phyloP scores from a whole-genome alignment of 1,140 invertebrate species.

The Philaenus spumarius region DNA sequence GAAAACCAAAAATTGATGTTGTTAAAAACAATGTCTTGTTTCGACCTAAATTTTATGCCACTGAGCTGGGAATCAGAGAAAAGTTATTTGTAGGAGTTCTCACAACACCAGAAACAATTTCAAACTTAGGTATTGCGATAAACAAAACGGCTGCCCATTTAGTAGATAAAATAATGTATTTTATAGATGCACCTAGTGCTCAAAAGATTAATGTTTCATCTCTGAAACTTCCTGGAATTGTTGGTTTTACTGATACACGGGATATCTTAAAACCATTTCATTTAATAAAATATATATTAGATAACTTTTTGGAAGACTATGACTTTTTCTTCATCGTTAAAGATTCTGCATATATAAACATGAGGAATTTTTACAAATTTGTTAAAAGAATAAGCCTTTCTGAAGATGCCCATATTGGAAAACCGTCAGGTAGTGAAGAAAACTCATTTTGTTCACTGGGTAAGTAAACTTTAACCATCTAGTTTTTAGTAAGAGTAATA shows the following conservation, averaged over 20 bases:
- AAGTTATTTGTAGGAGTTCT: conserved; percentile 83
- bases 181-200: conserved; percentile 61
- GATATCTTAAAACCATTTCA: conserved; percentile 71
- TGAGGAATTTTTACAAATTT: conserved; percentile 56
- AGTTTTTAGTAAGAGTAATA: no score
- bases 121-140: conserved; percentile 61
- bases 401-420: conserved; percentile 70
- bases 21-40: conserved; percentile 49
- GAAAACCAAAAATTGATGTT: conserved; percentile 44
- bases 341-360: conserved; percentile 74
- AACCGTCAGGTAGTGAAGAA: conserved; percentile 36
- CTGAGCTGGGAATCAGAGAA: conserved; percentile 83
- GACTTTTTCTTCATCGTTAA: conserved; percentile 85
- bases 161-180: conserved; percentile 69
- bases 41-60: conserved; percentile 84
- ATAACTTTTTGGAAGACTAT: conserved; percentile 81
- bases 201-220: conserved; percentile 55
- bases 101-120: conserved; percentile 61
- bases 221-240: conserved; percentile 57
- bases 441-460: conserved; percentile 57
- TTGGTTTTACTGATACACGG: conserved; percentile 71
- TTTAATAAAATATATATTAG: conserved; percentile 80
- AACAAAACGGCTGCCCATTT: conserved; percentile 74
- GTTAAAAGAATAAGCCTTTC: conserved; percentile 73
- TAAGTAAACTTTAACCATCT: no score